Evolutionary conservation across 2,888 invertebrate genomes (phyloP).

Genomic region (Archips crataeganus): DNA sequence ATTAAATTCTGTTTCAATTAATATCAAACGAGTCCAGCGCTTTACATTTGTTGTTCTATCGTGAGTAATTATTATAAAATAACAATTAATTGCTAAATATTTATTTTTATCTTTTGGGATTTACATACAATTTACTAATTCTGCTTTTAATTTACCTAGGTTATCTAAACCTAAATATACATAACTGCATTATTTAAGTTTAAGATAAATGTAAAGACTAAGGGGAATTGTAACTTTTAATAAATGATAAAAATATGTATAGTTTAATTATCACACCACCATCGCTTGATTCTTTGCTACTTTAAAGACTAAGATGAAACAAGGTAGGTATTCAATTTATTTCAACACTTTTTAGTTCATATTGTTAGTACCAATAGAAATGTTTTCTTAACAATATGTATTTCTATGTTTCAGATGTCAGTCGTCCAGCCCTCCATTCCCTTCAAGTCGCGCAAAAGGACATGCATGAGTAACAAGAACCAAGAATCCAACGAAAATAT

Average conservation of each 20-base stretch:
- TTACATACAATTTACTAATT: slow-evolving; percentile 2
- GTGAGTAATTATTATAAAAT: background rate
- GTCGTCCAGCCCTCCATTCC: slow-evolving; percentile 78
- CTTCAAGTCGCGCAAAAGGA: slow-evolving; percentile 80
- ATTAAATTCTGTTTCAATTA: slow-evolving; percentile 21
- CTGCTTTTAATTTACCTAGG: slow-evolving; percentile 25
- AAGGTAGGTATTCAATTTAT: slow-evolving; percentile 22
- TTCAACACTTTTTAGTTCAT: background rate
- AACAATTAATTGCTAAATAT: background rate
- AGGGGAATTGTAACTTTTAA: slow-evolving; percentile 42
- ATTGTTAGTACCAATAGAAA: background rate
- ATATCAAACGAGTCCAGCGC: slow-evolving; percentile 31
- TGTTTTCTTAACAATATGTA: background rate
- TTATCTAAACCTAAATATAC: slow-evolving; percentile 27
- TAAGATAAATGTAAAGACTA: slow-evolving; percentile 24
- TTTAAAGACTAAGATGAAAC: background rate
- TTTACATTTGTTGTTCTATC: slow-evolving; percentile 26
- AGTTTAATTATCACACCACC: slow-evolving; percentile 8
- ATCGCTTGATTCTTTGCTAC: background rate
- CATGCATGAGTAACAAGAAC: slow-evolving; percentile 54
- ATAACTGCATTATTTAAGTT: slow-evolving; percentile 20
- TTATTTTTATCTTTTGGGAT: background rate
- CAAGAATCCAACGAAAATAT: slow-evolving; percentile 66
- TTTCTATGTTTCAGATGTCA: slow-evolving; percentile 68
- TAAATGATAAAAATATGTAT: slow-evolving; percentile 21